Evolutionary conservation across 2,888 invertebrate species (phyloP), one percentile per base, ranked within the genome.

Genomic region (Latheticus oryzae): DNA sequence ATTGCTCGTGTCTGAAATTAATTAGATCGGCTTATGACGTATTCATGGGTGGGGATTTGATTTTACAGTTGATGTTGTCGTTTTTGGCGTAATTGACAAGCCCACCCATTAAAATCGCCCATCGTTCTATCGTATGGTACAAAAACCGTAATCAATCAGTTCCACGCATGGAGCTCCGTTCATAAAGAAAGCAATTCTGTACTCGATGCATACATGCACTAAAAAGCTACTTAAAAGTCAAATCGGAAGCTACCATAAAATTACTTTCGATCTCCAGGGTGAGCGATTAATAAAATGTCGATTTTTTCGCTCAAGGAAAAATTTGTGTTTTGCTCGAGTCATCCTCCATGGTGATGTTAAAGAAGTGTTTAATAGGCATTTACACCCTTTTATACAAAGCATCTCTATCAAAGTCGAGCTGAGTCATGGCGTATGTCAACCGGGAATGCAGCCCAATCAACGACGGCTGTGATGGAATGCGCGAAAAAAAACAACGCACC

Each of bases 311-410:
- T 9, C 17, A n/a, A 13, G 37, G 42, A 32, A 42, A 55, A 55
- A 47, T 17, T 1, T 24, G 37, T 16, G 21, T 61, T 66, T 65
- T 57, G 60, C 59, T 54, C 61, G 63, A 65, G 67, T 68, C 66
- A 67, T 61, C 59, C 35, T 56, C 26, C 35, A 28, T 60, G 55
- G 28, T 55, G 40, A 35, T 52, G 37, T 47, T 56, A 57, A 67
- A 68, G 65, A 66, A 68, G 67, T 67, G 66, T 73, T 74, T 75
- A 75, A 75, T 75, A 73, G 75, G 74, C 73, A 74, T 76, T 76
- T 76, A 75, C 74, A 73, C 74, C 75, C 74, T 75, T 75, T 74
- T 70, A 71, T 67, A 71, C 70, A 71, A 73, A 72, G 74, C 73
- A 69, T 75, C 75, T 75, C 74, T 75, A 75, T 75, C 74, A 73